Evolutionary conservation across 2,888 invertebrate species (phyloP).

Genomic region (Ophioninae sp.): DNA sequence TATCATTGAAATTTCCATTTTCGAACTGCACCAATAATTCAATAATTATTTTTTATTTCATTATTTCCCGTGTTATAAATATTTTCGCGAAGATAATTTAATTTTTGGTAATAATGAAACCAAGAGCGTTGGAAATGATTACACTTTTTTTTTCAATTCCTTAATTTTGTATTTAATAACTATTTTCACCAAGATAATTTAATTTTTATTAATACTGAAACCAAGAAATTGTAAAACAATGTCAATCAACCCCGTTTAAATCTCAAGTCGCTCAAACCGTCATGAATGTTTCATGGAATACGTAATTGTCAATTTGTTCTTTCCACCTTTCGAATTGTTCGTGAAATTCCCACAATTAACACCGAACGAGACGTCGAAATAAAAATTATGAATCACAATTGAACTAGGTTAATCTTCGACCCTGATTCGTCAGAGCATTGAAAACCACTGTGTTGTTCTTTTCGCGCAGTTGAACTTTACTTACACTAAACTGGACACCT

Average conservation of each 20-base stretch:
- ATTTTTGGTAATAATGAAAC: too few species aligned
- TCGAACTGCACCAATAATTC: not conserved
- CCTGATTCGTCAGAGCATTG: not conserved
- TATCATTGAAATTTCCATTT: not conserved
- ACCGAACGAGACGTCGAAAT: not conserved
- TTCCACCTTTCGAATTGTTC: not conserved
- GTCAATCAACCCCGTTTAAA: too few species aligned
- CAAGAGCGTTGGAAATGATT: too few species aligned
- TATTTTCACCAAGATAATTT: too few species aligned
- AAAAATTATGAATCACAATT: not conserved
- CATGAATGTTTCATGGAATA: not conserved
- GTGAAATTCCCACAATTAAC: not conserved
- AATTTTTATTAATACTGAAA: too few species aligned
- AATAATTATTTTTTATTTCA: too few species aligned
- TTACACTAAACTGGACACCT: slow-evolving; percentile 5
- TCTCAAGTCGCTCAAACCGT: not conserved
- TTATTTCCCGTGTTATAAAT: too few species aligned
- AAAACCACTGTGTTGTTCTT: slow-evolving; percentile 22
- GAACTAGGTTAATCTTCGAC: not conserved
- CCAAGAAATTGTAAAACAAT: too few species aligned
- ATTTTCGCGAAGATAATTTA: too few species aligned
- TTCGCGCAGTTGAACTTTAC: not conserved
- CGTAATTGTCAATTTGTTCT: not conserved
- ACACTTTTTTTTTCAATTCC: too few species aligned
- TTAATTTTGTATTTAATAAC: too few species aligned